Evolutionary conservation across 2,888 invertebrate species (phyloP).

Genomic region (Parnassius smintheus): DNA sequence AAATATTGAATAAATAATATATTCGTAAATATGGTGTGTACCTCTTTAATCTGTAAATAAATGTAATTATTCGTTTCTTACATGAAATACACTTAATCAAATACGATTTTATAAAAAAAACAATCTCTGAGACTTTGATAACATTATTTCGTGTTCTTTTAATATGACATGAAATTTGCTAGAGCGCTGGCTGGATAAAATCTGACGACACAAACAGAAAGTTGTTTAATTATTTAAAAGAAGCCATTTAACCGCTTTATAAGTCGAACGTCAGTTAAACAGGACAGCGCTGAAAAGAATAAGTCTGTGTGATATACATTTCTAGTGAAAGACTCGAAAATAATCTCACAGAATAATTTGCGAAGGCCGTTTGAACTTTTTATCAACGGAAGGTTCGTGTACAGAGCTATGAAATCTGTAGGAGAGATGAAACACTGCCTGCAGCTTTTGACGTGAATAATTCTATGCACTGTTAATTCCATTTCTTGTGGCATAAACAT

Average conservation of each 20-base stretch:
- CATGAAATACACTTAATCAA: too few relatives aligned
- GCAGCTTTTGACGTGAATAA: constrained; percentile 65
- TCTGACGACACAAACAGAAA: constrained; percentile 44
- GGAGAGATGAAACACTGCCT: constrained; percentile 63
- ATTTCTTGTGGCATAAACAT: constrained; percentile 62
- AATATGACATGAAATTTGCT: constrained; percentile 28
- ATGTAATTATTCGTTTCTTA: too few relatives aligned
- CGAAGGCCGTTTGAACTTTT: constrained; percentile 62
- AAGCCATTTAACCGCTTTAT: constrained; percentile 55
- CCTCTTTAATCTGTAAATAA: too few relatives aligned
- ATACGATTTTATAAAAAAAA: too few relatives aligned
- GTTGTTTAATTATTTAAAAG: constrained; percentile 63
- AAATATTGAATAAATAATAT: too few relatives aligned
- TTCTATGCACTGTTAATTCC: constrained; percentile 72
- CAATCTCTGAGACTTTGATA: too few relatives aligned
- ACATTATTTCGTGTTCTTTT: constrained; percentile 33
- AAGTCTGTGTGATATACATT: too few relatives aligned
- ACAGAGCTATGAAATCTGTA: constrained; percentile 69
- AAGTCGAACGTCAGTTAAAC: too few relatives aligned
- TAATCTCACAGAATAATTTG: too few relatives aligned
- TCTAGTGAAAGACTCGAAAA: too few relatives aligned
- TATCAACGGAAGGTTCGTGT: constrained; percentile 72
- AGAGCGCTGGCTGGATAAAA: constrained; percentile 36
- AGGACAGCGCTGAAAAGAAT: too few relatives aligned
- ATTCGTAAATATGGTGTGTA: too few relatives aligned